Conservation (phyloP, 2,888 invertebrate genomes). For the Drepanosiphum platanoidis region DNA sequence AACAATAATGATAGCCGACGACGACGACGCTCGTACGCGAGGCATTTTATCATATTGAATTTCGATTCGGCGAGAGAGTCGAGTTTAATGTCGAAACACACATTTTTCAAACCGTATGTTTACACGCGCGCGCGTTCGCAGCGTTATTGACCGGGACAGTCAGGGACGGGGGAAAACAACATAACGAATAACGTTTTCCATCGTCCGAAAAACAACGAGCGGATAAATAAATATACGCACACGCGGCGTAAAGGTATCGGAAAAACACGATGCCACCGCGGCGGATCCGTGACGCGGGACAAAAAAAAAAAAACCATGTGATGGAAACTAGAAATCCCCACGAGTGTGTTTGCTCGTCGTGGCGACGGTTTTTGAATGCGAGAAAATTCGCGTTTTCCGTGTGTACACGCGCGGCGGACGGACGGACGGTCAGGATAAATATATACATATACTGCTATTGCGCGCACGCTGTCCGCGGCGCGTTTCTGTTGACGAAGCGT, state of each 20-base stretch:
- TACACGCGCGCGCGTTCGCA: background rate
- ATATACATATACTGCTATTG: background rate
- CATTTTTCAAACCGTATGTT: background rate
- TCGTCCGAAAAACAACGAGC: conserved; percentile 21
- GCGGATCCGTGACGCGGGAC: background rate
- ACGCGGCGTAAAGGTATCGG: background rate
- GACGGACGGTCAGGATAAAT: background rate
- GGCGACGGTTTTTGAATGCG: conserved; percentile 5
- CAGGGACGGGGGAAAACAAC: background rate
- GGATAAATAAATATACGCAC: background rate
- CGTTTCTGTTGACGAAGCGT: conserved; percentile 41
- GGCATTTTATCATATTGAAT: background rate
- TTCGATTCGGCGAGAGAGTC: background rate
- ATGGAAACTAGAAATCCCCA: conserved; percentile 17
- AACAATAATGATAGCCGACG: no score
- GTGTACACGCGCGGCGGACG: background rate
- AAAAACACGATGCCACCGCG: no score
- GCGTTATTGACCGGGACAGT: background rate
- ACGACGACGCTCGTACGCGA: no score
- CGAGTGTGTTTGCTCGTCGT: conserved; percentile 3
- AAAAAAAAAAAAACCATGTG: conserved; percentile 1
- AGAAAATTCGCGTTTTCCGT: conserved; percentile 7
- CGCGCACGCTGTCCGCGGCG: background rate
- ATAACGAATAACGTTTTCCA: conserved; percentile 26
- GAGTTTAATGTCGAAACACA: background rate